Percentiles rank a stretch among this genome's conserved stretches.
Conservation (phyloP, 2,113 vertebrate species). For the Varanus salvator region DNA sequence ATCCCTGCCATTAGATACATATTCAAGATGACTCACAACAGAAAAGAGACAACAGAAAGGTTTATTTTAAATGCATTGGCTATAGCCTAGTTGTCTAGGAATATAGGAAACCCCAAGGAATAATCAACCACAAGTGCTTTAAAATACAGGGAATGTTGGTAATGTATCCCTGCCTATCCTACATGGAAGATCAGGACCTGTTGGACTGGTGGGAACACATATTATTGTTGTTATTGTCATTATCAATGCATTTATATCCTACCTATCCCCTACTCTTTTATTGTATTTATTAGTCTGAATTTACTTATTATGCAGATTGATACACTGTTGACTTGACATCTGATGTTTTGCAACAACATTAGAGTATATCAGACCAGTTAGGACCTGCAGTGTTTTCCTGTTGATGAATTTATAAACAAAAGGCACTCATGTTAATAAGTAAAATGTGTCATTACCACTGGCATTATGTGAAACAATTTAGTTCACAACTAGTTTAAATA, state of each 20-base stretch:
- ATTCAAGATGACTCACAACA: background rate
- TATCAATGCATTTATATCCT: too few relatives aligned
- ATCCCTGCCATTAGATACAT: too few relatives aligned
- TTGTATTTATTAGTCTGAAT: background rate
- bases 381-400: background rate
- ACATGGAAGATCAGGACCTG: background rate
- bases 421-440: background rate
- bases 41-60: background rate
- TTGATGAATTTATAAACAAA: conserved; percentile 23
- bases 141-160: background rate
- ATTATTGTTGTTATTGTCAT: background rate
- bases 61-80: background rate
- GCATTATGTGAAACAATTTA: background rate
- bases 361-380: conserved; percentile 5
- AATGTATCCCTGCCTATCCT: background rate
- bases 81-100: background rate
- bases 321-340: background rate
- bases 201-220: background rate
- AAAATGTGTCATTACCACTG: background rate
- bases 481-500: background rate
- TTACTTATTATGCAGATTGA: conserved; percentile 9
- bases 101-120: background rate
- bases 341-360: background rate
- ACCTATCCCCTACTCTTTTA: too few relatives aligned
- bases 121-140: background rate